A percentile compares a stretch with the other conserved stretches of the same genome.
These are phyloP conservation scores for Fregata magnificens DNA, from an alignment of 2,113 vertebrate species.

Conservation along the genomic window DNA sequence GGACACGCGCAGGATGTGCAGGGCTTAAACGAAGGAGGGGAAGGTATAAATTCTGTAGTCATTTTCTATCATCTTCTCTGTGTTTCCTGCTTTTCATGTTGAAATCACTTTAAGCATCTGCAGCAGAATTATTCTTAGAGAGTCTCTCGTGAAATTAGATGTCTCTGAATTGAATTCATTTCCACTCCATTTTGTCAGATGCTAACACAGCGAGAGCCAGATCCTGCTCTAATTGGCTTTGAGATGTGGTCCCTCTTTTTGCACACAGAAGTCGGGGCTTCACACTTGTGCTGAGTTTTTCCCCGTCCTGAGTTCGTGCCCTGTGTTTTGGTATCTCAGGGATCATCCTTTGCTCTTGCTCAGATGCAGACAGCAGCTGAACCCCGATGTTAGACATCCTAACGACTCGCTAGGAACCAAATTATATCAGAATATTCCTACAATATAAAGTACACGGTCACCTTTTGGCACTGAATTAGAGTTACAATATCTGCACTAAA, in stretches of 20 bases:
- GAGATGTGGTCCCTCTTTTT: not conserved
- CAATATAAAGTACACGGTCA: not conserved
- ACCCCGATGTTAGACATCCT: not conserved
- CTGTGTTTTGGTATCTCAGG: not conserved
- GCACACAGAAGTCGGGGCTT: not conserved
- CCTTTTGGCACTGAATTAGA: not conserved
- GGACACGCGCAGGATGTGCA: not conserved
- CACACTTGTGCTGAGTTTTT: not conserved
- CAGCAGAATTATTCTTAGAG: constrained; percentile 43
- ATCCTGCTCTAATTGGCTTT: not conserved
- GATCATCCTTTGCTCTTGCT: not conserved
- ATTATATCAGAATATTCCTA: not conserved
- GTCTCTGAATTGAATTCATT: constrained; percentile 32
- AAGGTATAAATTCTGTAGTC: constrained; percentile 10
- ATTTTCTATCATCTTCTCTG: constrained; percentile 39
- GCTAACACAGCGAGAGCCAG: not conserved
- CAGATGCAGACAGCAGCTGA: not conserved
- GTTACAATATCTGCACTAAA: not conserved
- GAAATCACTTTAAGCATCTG: constrained; percentile 43
- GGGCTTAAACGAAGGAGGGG: not conserved
- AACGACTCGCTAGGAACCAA: not conserved
- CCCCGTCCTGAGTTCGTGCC: not conserved
- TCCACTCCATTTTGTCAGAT: constrained; percentile 1
- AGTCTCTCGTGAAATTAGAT: constrained; percentile 36
- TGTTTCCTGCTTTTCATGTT: constrained; percentile 33